Conservation (phyloP, 64 coral and sea anemone species). For the Stichodactyla mertensii region DNA sequence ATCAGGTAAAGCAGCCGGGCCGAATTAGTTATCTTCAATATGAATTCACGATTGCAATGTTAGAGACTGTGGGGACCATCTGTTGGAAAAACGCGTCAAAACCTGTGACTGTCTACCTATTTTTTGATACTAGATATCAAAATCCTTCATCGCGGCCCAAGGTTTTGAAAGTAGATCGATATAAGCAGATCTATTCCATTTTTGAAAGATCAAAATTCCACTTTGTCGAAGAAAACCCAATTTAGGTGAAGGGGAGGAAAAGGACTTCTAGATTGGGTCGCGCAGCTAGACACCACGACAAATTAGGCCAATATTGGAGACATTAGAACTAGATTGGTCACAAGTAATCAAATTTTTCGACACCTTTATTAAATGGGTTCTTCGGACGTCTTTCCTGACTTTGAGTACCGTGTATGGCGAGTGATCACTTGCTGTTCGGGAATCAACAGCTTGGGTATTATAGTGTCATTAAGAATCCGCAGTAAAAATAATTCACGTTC, state of each 20-base stretch:
- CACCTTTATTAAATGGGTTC: not conserved
- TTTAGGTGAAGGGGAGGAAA: not conserved
- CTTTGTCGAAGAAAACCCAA: not conserved
- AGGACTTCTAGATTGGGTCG: not conserved
- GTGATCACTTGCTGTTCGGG: not conserved
- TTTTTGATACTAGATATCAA: not conserved
- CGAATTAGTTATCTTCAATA: not conserved
- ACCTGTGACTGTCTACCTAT: not conserved
- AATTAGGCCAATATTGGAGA: not conserved
- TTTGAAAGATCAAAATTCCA: not conserved
- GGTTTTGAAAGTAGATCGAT: not conserved
- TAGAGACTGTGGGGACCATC: not conserved
- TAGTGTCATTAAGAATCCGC: not conserved
- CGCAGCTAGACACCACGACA: not conserved
- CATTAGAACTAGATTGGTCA: slow-evolving; percentile 10
- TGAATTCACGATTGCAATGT: not conserved
- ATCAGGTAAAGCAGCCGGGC: not conserved
- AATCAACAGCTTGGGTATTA: not conserved
- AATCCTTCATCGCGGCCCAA: not conserved
- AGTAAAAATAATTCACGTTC: not conserved
- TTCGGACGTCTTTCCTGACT: not conserved
- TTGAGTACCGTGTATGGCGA: not conserved
- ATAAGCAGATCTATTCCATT: not conserved
- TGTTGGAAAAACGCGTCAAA: not conserved
- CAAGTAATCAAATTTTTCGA: slow-evolving; percentile 18